Evolutionary conservation across 1,140 invertebrate species (phyloP), one percentile per base, ranked within the genome.

Genomic region (Megathymus violae): DNA sequence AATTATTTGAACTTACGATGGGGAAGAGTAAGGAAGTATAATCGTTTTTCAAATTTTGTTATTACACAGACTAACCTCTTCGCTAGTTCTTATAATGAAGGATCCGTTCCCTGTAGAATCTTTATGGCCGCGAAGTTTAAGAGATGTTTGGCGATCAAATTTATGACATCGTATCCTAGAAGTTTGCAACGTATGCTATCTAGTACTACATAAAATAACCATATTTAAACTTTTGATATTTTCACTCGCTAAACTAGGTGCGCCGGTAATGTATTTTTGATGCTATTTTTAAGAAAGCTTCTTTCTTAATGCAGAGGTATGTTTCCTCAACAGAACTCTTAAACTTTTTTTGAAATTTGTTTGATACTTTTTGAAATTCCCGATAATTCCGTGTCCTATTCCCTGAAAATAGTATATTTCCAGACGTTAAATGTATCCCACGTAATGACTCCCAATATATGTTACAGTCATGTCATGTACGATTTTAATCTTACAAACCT

Each of bases 41-140:
- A 72, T 64, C 62, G 64, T 71, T 69, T 73, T 64, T 60, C 63
- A 73, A 73, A 69, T 73, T 65, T 41, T 66, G 59, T 73, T 72
- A 69, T 68, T 61, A 69, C 56, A 40, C 40, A 44, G 63, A 73
- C 61, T 64, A 69, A 46, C 69, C 58, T 63, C 54, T 65, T 56
- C 47, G 38, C 60, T 40, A 69, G 63, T 62, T 67, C 67, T 68
- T 73, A 69, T 69, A 73, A 73, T 69, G 67, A 73, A 73, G 60
- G 61, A 62, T 47, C 38, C 13, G 19, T 14, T 69, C 61, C 67
- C 54, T 63, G 56, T 69, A 27, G 63, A 65, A 51, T 63, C 65
- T 72, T 72, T 61, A 60, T 65, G 47, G 19, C 25, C 22, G 2
- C 40, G 11, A 56, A 56, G 52, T 56, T 56, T 56, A 17, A 44